Conservation (phyloP, 2,888 invertebrate genomes). For the Ochropleura plecta region DNA sequence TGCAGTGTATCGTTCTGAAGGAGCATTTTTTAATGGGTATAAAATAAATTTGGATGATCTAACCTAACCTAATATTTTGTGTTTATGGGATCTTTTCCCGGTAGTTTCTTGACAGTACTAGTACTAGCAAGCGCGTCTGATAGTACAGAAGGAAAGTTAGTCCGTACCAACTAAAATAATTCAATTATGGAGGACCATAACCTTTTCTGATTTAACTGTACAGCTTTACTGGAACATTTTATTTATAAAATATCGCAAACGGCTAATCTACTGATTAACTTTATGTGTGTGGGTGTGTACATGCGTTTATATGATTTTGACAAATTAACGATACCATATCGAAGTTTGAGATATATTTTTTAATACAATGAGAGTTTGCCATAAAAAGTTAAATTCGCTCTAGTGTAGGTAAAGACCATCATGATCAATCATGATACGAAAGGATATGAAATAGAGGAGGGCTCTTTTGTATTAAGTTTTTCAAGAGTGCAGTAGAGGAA, state of each 20-base stretch:
- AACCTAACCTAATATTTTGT: too few species aligned
- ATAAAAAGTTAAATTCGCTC: conserved; percentile 18
- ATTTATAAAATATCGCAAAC: conserved; percentile 16
- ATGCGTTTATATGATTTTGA: conserved; percentile 28
- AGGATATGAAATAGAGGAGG: conserved; percentile 2
- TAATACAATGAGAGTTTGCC: conserved; percentile 32
- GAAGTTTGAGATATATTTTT: conserved; percentile 28
- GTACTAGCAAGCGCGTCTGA: background rate
- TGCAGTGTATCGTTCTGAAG: too few species aligned
- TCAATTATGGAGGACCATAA: background rate
- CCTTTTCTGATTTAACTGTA: background rate
- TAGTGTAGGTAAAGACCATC: conserved; percentile 17
- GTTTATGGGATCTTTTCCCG: too few species aligned
- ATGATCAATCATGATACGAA: conserved; percentile 20
- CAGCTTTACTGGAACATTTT: conserved; percentile 4
- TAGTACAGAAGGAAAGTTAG: background rate
- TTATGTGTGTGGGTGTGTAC: conserved; percentile 13
- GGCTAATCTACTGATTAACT: conserved; percentile 49
- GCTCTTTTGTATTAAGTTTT: background rate
- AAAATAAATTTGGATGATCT: too few species aligned
- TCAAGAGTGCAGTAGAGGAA: background rate
- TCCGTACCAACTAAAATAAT: background rate
- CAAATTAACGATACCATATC: conserved; percentile 54
- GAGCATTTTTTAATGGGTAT: too few species aligned
- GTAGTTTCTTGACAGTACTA: too few species aligned